Evolutionary conservation across 2,113 vertebrate genomes (phyloP), one percentile per base, ranked within the genome.

Genomic region (Tympanuchus pallidicinctus): DNA sequence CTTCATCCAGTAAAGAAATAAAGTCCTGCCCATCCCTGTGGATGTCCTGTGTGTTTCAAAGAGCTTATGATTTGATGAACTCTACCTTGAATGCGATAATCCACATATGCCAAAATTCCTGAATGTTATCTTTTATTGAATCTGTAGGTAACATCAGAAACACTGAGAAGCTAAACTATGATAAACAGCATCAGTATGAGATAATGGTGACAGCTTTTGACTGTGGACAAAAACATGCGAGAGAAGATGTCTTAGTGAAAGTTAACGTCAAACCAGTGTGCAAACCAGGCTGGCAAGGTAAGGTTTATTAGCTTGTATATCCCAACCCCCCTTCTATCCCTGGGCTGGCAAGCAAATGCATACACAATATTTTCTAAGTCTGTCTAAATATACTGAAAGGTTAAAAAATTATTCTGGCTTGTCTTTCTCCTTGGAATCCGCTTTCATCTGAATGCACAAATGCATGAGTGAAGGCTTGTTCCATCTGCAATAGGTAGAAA

Each of bases 251-350:
- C 20, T 92, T 98, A 17, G 98, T 99, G 32, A 98, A 69, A 95
- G 99, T 99, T 56, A 98, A 99, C 6, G 98, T 99, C 95, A 99
- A 99, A 95, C 99, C 99, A 2, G 98, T 99, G 81, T 99, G 99
- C 97, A 99, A 99, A 92, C 99, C 99, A 24, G 99, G 99, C 89
- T 99, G 99, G 99, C 99, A 99, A 98, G 99, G 99, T 99, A 96
- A 95, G 98, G n/a, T 43, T 86, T 75, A 28, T 25, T 17, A 43
- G 12, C 60, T 67, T 15, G 52, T 54, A 16, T 50, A 50, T 50
- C 48, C 48, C 48, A 50, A 24, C 21, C 48, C 47, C 48, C 48
- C 48, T 50, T 50, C 22, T 50, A 50, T 50, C 48, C 48, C 48
- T 50, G 21, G 22, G 48, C 48, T 13, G 24, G 45, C 19, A 47